These are phyloP conservation scores for Lordiphosa stackelbergi DNA, from an alignment of 1,140 invertebrate species.

Conservation along the genomic window DNA sequence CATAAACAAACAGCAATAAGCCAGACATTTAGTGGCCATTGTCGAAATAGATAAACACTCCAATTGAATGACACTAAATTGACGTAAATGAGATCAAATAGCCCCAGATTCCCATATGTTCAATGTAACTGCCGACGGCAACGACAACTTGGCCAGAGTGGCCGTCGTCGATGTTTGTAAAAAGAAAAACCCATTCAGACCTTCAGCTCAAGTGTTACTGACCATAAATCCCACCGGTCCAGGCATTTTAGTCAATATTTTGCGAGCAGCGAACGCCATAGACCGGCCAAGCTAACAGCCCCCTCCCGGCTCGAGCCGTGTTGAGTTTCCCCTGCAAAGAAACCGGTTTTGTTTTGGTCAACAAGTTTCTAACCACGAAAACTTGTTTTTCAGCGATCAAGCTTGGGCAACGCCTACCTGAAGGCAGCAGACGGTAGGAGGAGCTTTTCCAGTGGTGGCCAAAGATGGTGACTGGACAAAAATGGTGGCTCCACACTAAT, in stretches of 20 bases:
- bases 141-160: conserved; percentile 32
- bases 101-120: conserved; percentile 2
- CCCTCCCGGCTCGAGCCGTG: conserved; percentile 20
- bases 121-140: conserved; percentile 53
- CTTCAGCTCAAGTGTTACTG: conserved; percentile 62
- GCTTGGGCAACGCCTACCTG: conserved; percentile 48
- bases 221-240: conserved; percentile 60
- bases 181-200: conserved; percentile 57
- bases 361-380: conserved; percentile 48
- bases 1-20: background rate
- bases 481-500: conserved; percentile 63
- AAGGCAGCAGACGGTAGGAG: conserved; percentile 45
- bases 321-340: conserved; percentile 46
- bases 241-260: conserved; percentile 65
- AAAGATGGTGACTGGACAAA: conserved; percentile 63
- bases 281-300: conserved; percentile 33
- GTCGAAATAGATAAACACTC: conserved; percentile 58
- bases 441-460: conserved; percentile 50
- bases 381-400: conserved; percentile 58
- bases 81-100: conserved; percentile 69
- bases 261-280: conserved; percentile 26
- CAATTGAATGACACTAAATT: conserved; percentile 61
- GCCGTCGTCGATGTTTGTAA: conserved; percentile 28
- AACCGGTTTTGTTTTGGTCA: conserved; percentile 63
- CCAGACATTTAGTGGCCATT: conserved; percentile 17